These are phyloP conservation scores for Embidobia sp. DNA, from an alignment of 2,888 invertebrate genomes.

Conservation along the genomic window DNA sequence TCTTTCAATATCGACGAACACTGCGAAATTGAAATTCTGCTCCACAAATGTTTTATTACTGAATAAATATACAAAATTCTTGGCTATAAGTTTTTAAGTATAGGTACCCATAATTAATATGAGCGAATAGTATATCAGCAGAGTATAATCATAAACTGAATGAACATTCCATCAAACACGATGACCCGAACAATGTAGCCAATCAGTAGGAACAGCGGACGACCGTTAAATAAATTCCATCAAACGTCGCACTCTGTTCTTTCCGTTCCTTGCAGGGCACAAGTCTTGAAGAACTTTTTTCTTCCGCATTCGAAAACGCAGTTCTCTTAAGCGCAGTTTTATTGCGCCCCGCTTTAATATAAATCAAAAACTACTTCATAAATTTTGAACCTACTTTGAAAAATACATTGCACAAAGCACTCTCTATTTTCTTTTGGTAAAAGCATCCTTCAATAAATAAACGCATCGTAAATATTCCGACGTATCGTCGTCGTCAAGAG, in stretches of 20 bases:
- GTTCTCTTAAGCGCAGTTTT: conserved; percentile 34
- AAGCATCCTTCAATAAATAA: conserved; percentile 58
- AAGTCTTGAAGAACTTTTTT: conserved; percentile 24
- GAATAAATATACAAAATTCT: no score
- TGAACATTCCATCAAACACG: conserved; percentile 1
- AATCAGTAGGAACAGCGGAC: no score
- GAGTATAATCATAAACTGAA: conserved; percentile 1
- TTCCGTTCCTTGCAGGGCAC: background rate
- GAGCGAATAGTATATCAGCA: conserved; percentile 28
- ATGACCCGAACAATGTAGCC: conserved; percentile 18
- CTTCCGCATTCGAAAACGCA: background rate
- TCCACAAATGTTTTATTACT: no score
- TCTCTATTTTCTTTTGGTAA: conserved; percentile 44
- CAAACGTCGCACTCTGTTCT: conserved; percentile 1
- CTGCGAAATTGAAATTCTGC: no score
- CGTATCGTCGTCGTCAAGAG: background rate
- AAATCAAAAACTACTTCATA: conserved; percentile 54
- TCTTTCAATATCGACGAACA: no score
- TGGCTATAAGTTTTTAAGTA: no score
- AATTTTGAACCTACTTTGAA: conserved; percentile 45
- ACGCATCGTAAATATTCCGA: conserved; percentile 41
- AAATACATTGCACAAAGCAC: conserved; percentile 47
- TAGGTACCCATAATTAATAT: conserved; percentile 27
- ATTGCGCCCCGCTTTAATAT: conserved; percentile 35
- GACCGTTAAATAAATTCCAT: conserved; percentile 15